Conservation (phyloP, 2,797 vertebrate genomes). For the Pseudomugil gertrudae region DNA sequence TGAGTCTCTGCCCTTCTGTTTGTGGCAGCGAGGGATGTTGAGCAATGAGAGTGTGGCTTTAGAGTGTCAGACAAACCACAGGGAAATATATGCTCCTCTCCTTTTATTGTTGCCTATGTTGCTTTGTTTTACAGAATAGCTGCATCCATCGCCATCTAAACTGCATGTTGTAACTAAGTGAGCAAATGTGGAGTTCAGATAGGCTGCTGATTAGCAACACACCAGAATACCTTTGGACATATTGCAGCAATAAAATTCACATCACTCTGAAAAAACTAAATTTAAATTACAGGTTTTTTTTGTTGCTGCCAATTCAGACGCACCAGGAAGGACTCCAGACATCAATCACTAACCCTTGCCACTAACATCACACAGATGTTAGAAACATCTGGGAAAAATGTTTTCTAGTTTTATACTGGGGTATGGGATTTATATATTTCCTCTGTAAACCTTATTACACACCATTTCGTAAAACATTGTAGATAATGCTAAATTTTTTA, state of each 20-base stretch:
- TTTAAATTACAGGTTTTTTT: background rate
- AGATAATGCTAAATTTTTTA: conserved; percentile 68
- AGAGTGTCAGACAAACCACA: conserved; percentile 67
- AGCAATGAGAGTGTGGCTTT: conserved; percentile 65
- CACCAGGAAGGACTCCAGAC: conserved; percentile 29
- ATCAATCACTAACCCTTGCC: conserved; percentile 57
- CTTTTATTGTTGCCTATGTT: conserved; percentile 62
- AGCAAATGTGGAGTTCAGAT: conserved; percentile 41
- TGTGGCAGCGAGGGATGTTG: conserved; percentile 58
- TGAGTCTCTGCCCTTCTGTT: conserved; percentile 50
- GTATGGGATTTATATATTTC: conserved; percentile 55
- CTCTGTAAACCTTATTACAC: conserved; percentile 67
- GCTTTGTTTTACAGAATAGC: conserved; percentile 51
- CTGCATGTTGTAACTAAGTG: conserved; percentile 38
- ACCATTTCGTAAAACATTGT: conserved; percentile 71
- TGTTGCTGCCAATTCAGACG: conserved; percentile 29
- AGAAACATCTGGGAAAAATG: conserved; percentile 60
- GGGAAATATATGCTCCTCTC: conserved; percentile 59
- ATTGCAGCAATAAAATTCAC: conserved; percentile 20
- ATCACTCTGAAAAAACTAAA: conserved; percentile 9
- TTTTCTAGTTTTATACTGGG: conserved; percentile 57
- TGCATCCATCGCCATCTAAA: conserved; percentile 49
- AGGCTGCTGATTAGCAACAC: conserved; percentile 46
- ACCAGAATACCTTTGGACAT: conserved; percentile 8
- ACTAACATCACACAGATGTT: conserved; percentile 53